Evolutionary conservation across 2,113 vertebrate species (phyloP).

Genomic region (Albula goreensis): DNA sequence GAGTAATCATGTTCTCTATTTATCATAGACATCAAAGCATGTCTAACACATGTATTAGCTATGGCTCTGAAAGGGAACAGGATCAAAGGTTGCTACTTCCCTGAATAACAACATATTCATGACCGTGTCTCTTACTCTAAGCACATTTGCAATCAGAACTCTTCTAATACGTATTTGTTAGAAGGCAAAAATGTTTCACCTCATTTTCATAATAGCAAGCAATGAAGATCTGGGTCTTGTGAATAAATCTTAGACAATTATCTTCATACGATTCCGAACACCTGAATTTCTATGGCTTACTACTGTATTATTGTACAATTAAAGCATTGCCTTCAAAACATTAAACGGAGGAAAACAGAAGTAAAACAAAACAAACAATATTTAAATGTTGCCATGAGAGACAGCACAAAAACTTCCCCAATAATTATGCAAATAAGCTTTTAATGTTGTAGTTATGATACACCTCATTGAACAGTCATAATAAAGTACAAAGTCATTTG

Average conservation of each 20-base stretch:
- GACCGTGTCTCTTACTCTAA: not conserved
- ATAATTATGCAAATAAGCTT: not conserved
- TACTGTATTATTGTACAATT: not conserved
- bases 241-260: not conserved
- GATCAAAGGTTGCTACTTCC: not conserved
- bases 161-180: not conserved
- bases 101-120: not conserved
- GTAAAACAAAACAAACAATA: not conserved
- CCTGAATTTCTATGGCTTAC: not conserved
- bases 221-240: not conserved
- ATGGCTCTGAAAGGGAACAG: not conserved
- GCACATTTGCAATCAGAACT: not conserved
- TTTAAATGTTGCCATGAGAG: not conserved
- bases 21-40: not conserved
- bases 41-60: not conserved
- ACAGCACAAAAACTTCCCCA: not conserved
- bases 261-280: not conserved
- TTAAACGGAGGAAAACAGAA: too few species aligned
- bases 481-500: not conserved
- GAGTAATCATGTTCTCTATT: not conserved
- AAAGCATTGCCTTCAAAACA: not conserved
- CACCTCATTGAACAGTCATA: not conserved
- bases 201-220: not conserved
- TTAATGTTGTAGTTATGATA: not conserved
- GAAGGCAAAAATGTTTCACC: not conserved